Evolutionary conservation across 1,140 invertebrate species (phyloP), one percentile per base, ranked within the genome.

Genomic region (Lordiphosa mommai): DNA sequence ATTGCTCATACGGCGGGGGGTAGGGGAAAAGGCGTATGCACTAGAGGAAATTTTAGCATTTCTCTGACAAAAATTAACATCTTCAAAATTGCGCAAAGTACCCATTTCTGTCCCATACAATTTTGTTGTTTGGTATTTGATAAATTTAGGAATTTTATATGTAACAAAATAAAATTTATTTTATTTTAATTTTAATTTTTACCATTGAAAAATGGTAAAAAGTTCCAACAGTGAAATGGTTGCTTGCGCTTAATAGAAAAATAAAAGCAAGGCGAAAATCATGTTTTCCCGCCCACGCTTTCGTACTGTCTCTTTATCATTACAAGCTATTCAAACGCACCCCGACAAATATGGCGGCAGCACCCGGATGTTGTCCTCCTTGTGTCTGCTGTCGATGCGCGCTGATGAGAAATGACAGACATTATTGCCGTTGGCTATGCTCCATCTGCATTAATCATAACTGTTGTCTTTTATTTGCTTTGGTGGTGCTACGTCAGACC

Each of bases 401-500:
- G 61, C 64, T 82, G 77, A 82, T 82, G 77, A 84, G 77, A 77
- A 77, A 84, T 80, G 80, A 85, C 79, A 86, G 73, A 61, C 79
- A 86, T 86, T 84, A 84, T 71, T 66, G 80, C 80, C 70, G 57
- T 60, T 57, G 56, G 73, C 79, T 84, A 48, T 79, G 55, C 77
- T 84, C 72, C 69, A 84, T 84, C 80, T 84, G 80, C 79, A 84
- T 84, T 84, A 80, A 84, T 85, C 77, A 84, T 84, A 84, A 84
- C 77, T 84, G 72, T 61, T 46, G 52, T 84, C 52, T 72, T 71
- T 77, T 84, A 77, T 84, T 84, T 84, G 72, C 72, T 61, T 77
- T 69, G 67, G 69, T 72, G 71, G 65, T 61, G 56, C 44, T 51
- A 32, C 51, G 34, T 52, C 8, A n/a, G 16, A 17, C 23, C 23